Conservation (phyloP, 2,113 vertebrate genomes). For the Melanotaenia duboulayi region DNA sequence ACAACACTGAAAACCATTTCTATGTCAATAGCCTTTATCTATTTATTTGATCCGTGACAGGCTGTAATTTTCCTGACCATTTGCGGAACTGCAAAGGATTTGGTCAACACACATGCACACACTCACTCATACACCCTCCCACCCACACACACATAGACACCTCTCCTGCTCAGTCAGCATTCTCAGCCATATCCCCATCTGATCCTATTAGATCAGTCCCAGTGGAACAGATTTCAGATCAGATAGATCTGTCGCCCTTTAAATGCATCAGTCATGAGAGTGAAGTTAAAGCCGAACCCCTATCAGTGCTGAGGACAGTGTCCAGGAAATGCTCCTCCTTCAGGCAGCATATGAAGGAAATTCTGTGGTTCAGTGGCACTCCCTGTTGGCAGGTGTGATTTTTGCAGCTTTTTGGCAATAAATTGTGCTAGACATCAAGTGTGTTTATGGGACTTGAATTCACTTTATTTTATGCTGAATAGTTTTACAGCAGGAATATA, state of each 20-base stretch:
- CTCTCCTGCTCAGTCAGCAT: constrained; percentile 74
- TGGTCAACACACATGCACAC: constrained; percentile 6
- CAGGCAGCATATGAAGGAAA: neutral
- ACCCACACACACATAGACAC: constrained; percentile 5
- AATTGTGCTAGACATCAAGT: neutral
- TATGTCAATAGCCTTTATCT: neutral
- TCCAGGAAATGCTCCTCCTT: neutral
- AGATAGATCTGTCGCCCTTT: constrained; percentile 33
- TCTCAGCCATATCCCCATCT: constrained; percentile 69
- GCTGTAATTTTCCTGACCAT: constrained; percentile 29
- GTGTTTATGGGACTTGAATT: neutral
- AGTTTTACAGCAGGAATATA: neutral
- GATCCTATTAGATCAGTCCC: constrained; percentile 77
- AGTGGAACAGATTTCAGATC: constrained; percentile 55
- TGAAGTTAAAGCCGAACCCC: constrained; percentile 40
- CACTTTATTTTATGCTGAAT: neutral
- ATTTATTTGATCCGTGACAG: neutral
- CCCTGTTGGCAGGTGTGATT: constrained; percentile 47
- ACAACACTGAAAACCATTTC: constrained; percentile 8
- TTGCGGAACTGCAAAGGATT: constrained; percentile 43
- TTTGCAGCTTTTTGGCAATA: constrained; percentile 10
- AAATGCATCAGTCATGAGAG: constrained; percentile 18
- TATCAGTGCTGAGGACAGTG: constrained; percentile 3
- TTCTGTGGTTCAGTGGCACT: constrained; percentile 45
- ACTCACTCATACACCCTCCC: constrained; percentile 5